Percentiles rank a stretch among this genome's conserved stretches.
phyloP scores from a whole-genome alignment of 64 coral and sea anemone genomes.

The Exaiptasia diaphana region DNA sequence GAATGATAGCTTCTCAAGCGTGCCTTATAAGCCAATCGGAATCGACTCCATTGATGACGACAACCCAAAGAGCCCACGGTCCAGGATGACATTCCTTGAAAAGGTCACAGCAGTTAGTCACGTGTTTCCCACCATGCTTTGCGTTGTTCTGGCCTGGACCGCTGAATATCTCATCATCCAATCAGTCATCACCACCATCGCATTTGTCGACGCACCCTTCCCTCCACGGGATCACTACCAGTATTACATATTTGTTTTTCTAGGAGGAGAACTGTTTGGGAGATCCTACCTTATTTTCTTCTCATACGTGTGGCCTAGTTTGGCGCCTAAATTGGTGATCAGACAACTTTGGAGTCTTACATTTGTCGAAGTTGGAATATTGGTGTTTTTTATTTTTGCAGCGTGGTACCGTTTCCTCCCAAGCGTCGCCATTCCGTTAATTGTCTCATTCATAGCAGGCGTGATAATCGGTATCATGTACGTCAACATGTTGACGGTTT shows the following conservation, averaged over 20 bases:
- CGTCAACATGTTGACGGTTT: slow-evolving; percentile 52
- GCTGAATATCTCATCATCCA: slow-evolving; percentile 67
- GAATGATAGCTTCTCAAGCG: neutral
- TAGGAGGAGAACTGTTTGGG: slow-evolving; percentile 44
- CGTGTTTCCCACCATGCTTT: slow-evolving; percentile 18
- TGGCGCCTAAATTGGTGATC: slow-evolving; percentile 26
- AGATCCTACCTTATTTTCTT: slow-evolving; percentile 51
- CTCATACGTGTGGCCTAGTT: slow-evolving; percentile 7
- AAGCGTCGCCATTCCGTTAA: slow-evolving; percentile 10
- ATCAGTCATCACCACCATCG: slow-evolving; percentile 66
- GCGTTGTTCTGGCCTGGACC: slow-evolving; percentile 9
- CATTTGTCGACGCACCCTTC: slow-evolving; percentile 58
- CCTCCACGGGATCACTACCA: slow-evolving; percentile 77
- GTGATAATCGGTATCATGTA: slow-evolving; percentile 44
- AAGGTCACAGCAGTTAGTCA: neutral
- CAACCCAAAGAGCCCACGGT: neutral
- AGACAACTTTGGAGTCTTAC: slow-evolving; percentile 49
- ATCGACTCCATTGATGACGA: neutral
- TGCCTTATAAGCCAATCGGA: slow-evolving; percentile 42
- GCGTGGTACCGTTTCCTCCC: slow-evolving; percentile 83
- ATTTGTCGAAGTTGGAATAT: slow-evolving; percentile 10
- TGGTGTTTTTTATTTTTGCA: slow-evolving; percentile 59
- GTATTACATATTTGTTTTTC: slow-evolving; percentile 54
- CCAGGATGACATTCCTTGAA: neutral
- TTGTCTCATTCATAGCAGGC: slow-evolving; percentile 42